These are phyloP conservation scores for Pyrrhosoma nymphula DNA, from an alignment of 2,888 invertebrate genomes.

Conservation along the genomic window DNA sequence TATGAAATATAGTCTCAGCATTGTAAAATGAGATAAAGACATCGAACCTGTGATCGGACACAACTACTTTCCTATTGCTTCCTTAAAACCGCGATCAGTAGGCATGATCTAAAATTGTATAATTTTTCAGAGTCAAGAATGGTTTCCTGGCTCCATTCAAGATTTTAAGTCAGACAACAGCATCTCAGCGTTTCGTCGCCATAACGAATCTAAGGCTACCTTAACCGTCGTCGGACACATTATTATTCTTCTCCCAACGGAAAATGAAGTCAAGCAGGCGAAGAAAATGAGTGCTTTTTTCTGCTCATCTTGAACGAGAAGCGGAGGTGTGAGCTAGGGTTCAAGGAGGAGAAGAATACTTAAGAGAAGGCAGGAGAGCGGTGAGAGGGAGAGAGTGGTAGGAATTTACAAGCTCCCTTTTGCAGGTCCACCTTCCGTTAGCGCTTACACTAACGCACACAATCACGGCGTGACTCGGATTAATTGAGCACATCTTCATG, in stretches of 20 bases:
- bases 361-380: background rate
- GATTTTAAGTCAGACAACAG: too few relatives aligned
- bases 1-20: too few relatives aligned
- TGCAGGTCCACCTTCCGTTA: background rate
- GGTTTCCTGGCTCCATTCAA: too few relatives aligned
- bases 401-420: background rate
- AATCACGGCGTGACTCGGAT: slow-evolving; percentile 43
- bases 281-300: background rate
- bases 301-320: background rate
- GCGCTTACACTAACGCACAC: background rate
- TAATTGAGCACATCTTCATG: slow-evolving; percentile 46
- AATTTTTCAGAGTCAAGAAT: too few relatives aligned
- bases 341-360: background rate
- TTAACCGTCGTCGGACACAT: background rate
- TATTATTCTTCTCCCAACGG: background rate
- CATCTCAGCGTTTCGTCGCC: background rate
- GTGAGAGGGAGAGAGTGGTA: background rate
- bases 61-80: too few relatives aligned
- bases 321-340: background rate
- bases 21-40: too few relatives aligned
- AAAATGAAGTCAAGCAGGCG: background rate
- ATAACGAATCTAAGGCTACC: background rate
- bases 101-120: too few relatives aligned
- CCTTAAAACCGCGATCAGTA: too few relatives aligned
- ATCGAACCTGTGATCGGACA: too few relatives aligned